Evolutionary conservation across 2,797 vertebrate species (phyloP).

Genomic region (Vipera latastei): DNA sequence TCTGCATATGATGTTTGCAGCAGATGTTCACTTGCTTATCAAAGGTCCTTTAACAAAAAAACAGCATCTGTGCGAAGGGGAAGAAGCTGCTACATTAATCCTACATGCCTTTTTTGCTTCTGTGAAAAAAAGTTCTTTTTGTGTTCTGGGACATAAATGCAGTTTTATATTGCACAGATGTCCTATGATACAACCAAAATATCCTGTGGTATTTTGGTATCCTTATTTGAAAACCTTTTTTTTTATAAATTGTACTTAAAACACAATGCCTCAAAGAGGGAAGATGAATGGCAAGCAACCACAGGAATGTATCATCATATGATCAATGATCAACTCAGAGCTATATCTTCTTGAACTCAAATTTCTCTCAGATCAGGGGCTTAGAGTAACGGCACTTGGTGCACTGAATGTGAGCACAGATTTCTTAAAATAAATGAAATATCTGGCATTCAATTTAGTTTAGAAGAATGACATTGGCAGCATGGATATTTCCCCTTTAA

Average conservation of each 20-base stretch:
- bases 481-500: not conserved
- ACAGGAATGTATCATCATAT: not conserved
- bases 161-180: slow-evolving; percentile 1
- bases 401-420: too few relatives aligned
- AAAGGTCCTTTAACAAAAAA: slow-evolving; percentile 1
- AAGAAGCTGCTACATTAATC: not conserved
- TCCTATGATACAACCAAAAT: not conserved
- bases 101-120: slow-evolving; percentile 19
- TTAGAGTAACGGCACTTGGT: not conserved
- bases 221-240: not conserved
- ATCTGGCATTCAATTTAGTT: not conserved
- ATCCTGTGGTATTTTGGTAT: fast-evolving
- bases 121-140: slow-evolving; percentile 3
- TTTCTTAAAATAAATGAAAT: not conserved
- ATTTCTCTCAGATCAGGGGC: not conserved
- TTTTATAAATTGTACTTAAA: not conserved
- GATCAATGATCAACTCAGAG: not conserved
- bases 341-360: not conserved
- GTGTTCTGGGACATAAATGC: slow-evolving; percentile 32
- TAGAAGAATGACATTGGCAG: not conserved
- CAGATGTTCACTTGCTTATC: slow-evolving; percentile 8
- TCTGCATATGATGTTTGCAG: not conserved
- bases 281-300: not conserved
- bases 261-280: not conserved
- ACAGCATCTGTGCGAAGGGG: not conserved